Base-by-base conservation (phyloP, 2,888 invertebrate genomes). In the Criorhina ranunculi region DNA sequence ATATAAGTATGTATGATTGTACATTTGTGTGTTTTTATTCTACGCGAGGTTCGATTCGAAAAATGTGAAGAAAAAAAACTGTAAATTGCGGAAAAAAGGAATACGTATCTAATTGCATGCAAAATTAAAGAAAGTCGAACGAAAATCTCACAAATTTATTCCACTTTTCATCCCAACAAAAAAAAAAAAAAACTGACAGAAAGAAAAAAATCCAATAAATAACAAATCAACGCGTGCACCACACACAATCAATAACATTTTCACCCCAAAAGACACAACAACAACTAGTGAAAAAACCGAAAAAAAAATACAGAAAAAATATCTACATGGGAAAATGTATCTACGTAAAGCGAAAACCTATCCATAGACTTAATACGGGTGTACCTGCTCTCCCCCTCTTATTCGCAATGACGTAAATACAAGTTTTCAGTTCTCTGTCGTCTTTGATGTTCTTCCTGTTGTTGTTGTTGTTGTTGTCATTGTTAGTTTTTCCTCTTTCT, bases 361-460 rank as follows among this genome's bases (percentile, higher is more conserved):
- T 17, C 40, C 70, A 46, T 19, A 59, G 44, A 64, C 17, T 57
- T 37, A 66, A 57, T 57, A 64, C 46, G 75, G 75, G 75, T 57
- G 75, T 64, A 75, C 46, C 35, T 66, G 64, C 29, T 57, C 72
- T 49, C 60, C 29, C 24, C 24, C 69, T 66, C 31, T 57, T 69
- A 72, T 60, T 59, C 51, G 40, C 60, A 75, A 75, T 75, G 75
- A 75, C 75, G 75, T 75, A 75, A 66, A 64, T 64, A 66, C 46
- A 75, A 53, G 64, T 66, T 66, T 62, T 69, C 49, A 24, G 19
- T 64, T 19, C 53, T 67, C 53, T 72, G 60, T 60, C 60, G 60
- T 44, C 46, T 46, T 37, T 9, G 35, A 37, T 46, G 19, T 24
- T 55, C 17, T 33, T 55, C 0, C 11, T 55, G 15, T 55, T 60